These are phyloP conservation scores for Drosophila nigrodunni DNA, from an alignment of 1,140 invertebrate genomes.

Conservation along the genomic window DNA sequence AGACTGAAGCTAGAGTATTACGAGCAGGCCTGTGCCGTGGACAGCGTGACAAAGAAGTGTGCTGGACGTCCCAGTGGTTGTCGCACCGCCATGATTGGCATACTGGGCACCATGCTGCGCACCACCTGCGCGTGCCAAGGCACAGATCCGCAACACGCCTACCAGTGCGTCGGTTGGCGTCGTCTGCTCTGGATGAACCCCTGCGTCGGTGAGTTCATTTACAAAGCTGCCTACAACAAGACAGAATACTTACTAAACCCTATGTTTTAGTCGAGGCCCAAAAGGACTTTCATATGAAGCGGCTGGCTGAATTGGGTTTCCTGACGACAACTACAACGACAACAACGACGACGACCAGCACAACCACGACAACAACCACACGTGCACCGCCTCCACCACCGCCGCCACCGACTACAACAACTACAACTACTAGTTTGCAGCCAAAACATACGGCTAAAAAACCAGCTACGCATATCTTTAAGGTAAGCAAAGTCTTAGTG, in stretches of 20 bases:
- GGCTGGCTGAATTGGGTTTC: slow-evolving; percentile 85
- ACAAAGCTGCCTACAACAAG: background rate
- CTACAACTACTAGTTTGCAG: slow-evolving; percentile 70
- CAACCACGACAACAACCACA: slow-evolving; percentile 75
- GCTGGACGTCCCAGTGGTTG: slow-evolving; percentile 93
- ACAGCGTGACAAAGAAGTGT: slow-evolving; percentile 94
- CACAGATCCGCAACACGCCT: slow-evolving; percentile 91
- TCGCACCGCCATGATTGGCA: slow-evolving; percentile 92
- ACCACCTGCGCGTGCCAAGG: slow-evolving; percentile 94
- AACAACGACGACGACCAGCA: slow-evolving; percentile 82
- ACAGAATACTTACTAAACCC: background rate
- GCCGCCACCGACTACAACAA: slow-evolving; percentile 67
- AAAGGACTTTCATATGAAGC: slow-evolving; percentile 93
- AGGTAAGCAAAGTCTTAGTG: slow-evolving; percentile 55
- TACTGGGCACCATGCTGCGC: slow-evolving; percentile 93
- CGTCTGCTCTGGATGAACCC: slow-evolving; percentile 95
- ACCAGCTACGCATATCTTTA: slow-evolving; percentile 74
- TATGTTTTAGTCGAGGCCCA: slow-evolving; percentile 91
- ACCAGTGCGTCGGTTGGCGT: slow-evolving; percentile 95
- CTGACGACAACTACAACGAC: slow-evolving; percentile 85
- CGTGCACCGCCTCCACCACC: slow-evolving; percentile 71
- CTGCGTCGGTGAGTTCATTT: slow-evolving; percentile 92
- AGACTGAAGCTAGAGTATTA: slow-evolving; percentile 93
- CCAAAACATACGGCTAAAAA: slow-evolving; percentile 74
- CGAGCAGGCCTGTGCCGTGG: slow-evolving; percentile 95